phyloP scores from a whole-genome alignment of 2,797 vertebrate genomes.

The Leontopithecus rosalia region DNA sequence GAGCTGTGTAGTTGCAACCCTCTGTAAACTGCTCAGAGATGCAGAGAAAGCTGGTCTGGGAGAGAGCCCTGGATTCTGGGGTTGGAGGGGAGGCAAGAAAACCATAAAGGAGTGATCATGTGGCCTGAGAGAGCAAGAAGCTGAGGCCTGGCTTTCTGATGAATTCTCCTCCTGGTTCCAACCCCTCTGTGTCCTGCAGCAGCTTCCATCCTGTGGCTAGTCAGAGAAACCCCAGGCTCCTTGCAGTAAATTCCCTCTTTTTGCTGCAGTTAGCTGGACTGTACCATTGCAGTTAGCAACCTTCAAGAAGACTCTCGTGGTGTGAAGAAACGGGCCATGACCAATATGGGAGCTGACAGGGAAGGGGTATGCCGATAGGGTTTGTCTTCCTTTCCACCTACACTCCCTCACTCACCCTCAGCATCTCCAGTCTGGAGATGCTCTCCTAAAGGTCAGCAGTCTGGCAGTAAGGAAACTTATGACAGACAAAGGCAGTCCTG shows the following conservation, averaged over 20 bases:
- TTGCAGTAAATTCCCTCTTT: not conserved
- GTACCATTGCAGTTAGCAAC: not conserved
- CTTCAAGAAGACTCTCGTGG: not conserved
- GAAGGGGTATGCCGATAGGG: not conserved
- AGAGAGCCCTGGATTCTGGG: not conserved
- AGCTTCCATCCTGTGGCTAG: not conserved
- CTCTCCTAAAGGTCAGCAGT: not conserved
- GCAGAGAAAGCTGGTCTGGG: not conserved
- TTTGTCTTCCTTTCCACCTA: not conserved
- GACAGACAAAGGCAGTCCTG: not conserved
- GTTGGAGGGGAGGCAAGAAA: not conserved
- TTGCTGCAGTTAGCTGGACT: not conserved
- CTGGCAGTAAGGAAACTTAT: not conserved
- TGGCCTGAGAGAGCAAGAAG: not conserved
- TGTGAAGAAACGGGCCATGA: not conserved
- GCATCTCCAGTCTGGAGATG: not conserved
- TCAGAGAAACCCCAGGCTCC: not conserved
- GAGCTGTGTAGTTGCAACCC: not conserved
- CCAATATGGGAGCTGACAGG: not conserved
- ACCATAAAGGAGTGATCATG: fast-evolving
- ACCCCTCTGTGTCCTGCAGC: not conserved
- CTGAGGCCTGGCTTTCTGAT: not conserved
- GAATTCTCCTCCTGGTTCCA: not conserved
- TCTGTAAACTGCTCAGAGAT: not conserved
- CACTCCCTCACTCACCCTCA: not conserved